Base-by-base conservation (phyloP, 2,888 invertebrate species). In the Aleiodes leptofemur region DNA sequence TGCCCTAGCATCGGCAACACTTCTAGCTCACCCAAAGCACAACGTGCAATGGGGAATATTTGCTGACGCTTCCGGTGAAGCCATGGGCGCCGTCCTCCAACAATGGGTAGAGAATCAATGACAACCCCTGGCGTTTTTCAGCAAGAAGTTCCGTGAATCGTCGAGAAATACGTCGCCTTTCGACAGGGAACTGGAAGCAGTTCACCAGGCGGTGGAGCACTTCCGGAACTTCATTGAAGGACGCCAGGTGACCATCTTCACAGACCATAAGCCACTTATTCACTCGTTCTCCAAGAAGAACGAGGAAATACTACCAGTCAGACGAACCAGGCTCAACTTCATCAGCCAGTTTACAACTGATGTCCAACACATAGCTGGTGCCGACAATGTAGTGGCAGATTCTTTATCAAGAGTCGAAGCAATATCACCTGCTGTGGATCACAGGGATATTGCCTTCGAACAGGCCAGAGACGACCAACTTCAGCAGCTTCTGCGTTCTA, bases 161-260 rank as follows among this genome's bases (percentile, higher is more conserved):
- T 8, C 31, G 23, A 59, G n/a, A 38, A 38, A 59, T 4, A 34
- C n/a, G 0, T 50, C 79, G 29, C 77, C 82, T 2, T 82, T 82
- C 66, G 79, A 83, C 53, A 14, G 79, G 9, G 79, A 76, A 73
- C 13, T 74, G 1, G 55, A 56, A 6, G 74, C 73, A 1, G 56
- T 78, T 3, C 72, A 50, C 16, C 48, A 69, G n/a, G 51, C 64
- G 5, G 9, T 78, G 1, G 61, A 70, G 50, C 68, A 72, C n/a
- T 76, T 78, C 13, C 16, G 14, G 3, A 55, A 31, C 16, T 14
- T 64, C 13, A 31, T 78, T 0, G 78, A 78, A 53, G 76, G 72
- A 4, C 66, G 75, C 1, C 61, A 72, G 0, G 14, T 78, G 0
- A 48, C 38, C 0, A 74, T 74, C 1, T 29, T 29, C 14, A 75